Percentiles rank a stretch among this genome's conserved stretches.
Conservation (phyloP, 2,888 invertebrate genomes). For the Cordilura impudica region DNA sequence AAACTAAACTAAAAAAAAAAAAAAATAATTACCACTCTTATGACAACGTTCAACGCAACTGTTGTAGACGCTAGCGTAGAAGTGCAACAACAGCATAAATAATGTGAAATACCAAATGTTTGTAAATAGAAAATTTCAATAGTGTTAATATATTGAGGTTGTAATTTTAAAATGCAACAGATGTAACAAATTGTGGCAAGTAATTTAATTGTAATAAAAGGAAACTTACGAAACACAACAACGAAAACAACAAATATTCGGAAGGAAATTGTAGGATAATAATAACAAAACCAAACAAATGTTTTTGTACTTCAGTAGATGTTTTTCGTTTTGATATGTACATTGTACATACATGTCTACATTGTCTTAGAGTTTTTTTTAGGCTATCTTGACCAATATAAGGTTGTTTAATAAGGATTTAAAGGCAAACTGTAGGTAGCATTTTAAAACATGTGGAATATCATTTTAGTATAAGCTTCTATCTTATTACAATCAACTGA, state of each 20-base stretch:
- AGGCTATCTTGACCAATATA: no score
- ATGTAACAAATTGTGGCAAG: slow-evolving; percentile 56
- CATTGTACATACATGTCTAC: no score
- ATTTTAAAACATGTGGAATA: no score
- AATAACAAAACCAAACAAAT: slow-evolving; percentile 49
- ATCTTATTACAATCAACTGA: no score
- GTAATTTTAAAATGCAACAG: slow-evolving; percentile 57
- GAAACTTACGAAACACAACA: background rate
- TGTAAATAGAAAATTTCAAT: background rate
- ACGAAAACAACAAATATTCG: slow-evolving; percentile 3
- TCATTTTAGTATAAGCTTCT: no score
- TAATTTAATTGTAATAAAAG: slow-evolving; percentile 54
- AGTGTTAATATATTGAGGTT: slow-evolving; percentile 41
- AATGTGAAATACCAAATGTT: background rate
- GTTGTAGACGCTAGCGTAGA: background rate
- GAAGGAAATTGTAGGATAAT: slow-evolving; percentile 35
- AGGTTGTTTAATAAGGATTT: no score
- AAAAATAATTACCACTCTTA: no score
- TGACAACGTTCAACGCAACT: no score
- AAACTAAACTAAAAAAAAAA: no score
- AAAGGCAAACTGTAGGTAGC: no score
- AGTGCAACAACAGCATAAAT: background rate
- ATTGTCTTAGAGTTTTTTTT: no score
- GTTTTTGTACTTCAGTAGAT: slow-evolving; percentile 38
- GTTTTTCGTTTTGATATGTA: no score